Evolutionary conservation across 2,797 vertebrate genomes (phyloP), one percentile per base, ranked within the genome.

Genomic region (Schizothorax lantsangensis): DNA sequence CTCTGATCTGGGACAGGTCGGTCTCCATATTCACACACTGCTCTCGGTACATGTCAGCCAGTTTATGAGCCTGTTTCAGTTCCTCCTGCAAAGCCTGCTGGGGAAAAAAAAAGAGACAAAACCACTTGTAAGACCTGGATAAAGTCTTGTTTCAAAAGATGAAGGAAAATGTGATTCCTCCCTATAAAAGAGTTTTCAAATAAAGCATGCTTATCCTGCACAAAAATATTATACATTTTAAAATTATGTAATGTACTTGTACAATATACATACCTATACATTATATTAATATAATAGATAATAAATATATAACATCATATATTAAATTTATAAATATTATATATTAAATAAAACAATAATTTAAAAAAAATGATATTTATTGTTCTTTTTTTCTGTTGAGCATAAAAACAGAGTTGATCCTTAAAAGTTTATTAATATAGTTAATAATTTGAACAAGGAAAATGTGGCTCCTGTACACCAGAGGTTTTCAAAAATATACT

Each of bases 21-120:
- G 96, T 95, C 92, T 99, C 98, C 88, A 99, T 85, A 72, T 94
- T 90, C 72, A 99, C 92, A 66, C 98, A 99, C 92, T 99, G 98
- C 86, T 97, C 96, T 88, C 97, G 95, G 92, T 97, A 99, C 98
- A 99, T 99, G 91, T 93, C 95, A 2, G 98, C 96, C 79, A 99
- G 90, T 45, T 75, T 94, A 64, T 97, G 96, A 30, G 97, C 96
- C 92, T 99, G 97, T 52, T 91, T 91, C n/a, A 99, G 92, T 38
- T 97, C 96, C 52, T 98, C 97, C 82, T 96, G 96, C 83, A 98
- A 84, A 2, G 91, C 93, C 98, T 99, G 69, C 23, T 69, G 36
- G 62, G 47, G 17, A 2, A 81, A 38, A 15, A 68, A 0, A 3
- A 57, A 19, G 23, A 59, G 14, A 45, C 7, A 30, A 64, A 80